Percentiles rank a stretch among this genome's conserved stretches.
Evolutionary conservation across 2,113 vertebrate genomes (phyloP).

Genomic region (Mirounga angustirostris): DNA sequence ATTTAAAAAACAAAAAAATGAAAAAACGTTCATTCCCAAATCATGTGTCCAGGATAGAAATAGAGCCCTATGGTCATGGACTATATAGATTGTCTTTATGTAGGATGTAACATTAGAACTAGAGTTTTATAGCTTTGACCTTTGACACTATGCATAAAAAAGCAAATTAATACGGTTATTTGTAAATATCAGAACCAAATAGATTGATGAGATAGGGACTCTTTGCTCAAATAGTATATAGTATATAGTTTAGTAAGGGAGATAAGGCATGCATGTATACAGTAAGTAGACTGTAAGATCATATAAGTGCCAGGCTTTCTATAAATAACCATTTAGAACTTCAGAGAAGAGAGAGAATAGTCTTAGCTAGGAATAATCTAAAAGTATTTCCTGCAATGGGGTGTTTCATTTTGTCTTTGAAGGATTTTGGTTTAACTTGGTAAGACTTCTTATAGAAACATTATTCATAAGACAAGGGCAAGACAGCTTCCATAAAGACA

Average conservation of each 20-base stretch:
- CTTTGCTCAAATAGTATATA: background rate
- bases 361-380: background rate
- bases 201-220: background rate
- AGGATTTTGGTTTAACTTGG: background rate
- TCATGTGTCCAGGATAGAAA: background rate
- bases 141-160: background rate
- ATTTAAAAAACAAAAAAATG: no score
- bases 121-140: background rate
- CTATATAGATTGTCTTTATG: background rate
- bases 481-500: background rate
- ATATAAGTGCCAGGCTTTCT: background rate
- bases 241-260: background rate
- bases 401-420: constrained; percentile 1
- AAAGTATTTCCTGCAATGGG: background rate
- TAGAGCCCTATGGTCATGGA: background rate
- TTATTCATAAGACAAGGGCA: background rate
- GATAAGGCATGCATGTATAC: background rate
- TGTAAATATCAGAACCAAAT: background rate
- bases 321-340: background rate
- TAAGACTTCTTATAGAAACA: background rate
- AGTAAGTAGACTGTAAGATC: background rate
- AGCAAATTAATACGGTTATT: background rate
- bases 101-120: constrained; percentile 36
- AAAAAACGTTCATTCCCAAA: background rate
- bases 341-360: background rate